Evolutionary conservation across 2,888 invertebrate genomes (phyloP).

Genomic region (Oligia latruncula): DNA sequence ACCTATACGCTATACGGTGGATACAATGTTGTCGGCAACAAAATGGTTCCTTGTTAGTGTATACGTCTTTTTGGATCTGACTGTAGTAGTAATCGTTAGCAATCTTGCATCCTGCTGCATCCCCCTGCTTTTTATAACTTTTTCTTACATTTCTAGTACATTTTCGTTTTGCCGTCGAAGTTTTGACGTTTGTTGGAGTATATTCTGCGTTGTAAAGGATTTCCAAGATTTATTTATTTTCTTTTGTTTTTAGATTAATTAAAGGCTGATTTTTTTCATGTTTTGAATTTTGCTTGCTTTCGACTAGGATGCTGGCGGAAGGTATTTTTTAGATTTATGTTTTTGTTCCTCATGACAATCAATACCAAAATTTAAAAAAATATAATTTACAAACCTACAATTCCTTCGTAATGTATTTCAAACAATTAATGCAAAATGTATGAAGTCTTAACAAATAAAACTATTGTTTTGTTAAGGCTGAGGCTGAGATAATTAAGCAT

Average conservation of each 20-base stretch:
- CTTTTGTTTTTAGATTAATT: neutral
- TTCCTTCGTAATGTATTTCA: neutral
- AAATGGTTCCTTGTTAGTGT: neutral
- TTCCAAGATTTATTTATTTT: conserved; percentile 5
- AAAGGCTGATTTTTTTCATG: neutral
- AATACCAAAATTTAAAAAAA: neutral
- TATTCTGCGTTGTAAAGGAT: conserved; percentile 8
- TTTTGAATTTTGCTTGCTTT: neutral
- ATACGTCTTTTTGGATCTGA: neutral
- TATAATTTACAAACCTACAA: neutral
- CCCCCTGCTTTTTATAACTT: conserved; percentile 5
- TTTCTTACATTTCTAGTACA: neutral
- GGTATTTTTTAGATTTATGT: neutral
- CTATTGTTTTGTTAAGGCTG: neutral
- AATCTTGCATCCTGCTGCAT: conserved; percentile 16
- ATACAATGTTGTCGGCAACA: neutral
- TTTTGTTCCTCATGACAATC: neutral
- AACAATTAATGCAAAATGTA: neutral
- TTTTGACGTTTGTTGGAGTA: neutral
- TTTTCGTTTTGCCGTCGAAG: neutral
- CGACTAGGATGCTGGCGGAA: neutral
- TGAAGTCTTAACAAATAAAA: neutral
- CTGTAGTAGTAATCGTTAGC: neutral
- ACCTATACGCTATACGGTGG: too few relatives aligned
- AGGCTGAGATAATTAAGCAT: neutral